Conservation (phyloP, 2,113 vertebrate species). For the Setophaga kirtlandii region DNA sequence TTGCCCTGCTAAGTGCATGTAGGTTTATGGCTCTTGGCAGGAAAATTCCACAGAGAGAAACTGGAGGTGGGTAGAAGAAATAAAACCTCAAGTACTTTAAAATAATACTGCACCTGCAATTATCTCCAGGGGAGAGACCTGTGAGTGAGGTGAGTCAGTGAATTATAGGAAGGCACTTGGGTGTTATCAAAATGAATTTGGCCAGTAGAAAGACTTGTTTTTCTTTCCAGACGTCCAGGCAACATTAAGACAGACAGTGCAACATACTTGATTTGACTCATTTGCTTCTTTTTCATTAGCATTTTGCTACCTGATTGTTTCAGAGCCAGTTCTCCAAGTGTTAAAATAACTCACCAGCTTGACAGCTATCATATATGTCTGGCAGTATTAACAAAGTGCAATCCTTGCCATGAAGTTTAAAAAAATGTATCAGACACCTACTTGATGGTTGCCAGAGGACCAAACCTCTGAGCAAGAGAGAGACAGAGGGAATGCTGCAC, state of each 20-base stretch:
- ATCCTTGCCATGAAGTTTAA: conserved; percentile 45
- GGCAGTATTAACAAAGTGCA: conserved; percentile 60
- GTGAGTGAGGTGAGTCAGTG: neutral
- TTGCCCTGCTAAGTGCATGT: neutral
- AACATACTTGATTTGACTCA: conserved; percentile 14
- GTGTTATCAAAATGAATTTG: neutral
- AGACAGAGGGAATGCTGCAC: conserved; percentile 26
- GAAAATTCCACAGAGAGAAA: neutral
- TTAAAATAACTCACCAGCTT: conserved; percentile 59
- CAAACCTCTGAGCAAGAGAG: conserved; percentile 54
- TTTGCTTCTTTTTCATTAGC: conserved; percentile 56
- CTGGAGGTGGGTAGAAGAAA: neutral
- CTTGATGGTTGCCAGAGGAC: conserved; percentile 48
- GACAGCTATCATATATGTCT: conserved; percentile 63
- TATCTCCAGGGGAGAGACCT: neutral
- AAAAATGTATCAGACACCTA: conserved; percentile 59
- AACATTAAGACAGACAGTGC: neutral
- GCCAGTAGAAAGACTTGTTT: neutral
- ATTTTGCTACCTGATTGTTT: conserved; percentile 62
- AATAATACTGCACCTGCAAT: neutral
- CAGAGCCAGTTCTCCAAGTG: conserved; percentile 55
- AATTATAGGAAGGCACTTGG: neutral
- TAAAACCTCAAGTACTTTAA: neutral
- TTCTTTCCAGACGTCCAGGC: neutral
- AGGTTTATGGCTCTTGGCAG: neutral